Evolutionary conservation across 2,113 vertebrate species (phyloP).

Genomic region (Petromus typicus): DNA sequence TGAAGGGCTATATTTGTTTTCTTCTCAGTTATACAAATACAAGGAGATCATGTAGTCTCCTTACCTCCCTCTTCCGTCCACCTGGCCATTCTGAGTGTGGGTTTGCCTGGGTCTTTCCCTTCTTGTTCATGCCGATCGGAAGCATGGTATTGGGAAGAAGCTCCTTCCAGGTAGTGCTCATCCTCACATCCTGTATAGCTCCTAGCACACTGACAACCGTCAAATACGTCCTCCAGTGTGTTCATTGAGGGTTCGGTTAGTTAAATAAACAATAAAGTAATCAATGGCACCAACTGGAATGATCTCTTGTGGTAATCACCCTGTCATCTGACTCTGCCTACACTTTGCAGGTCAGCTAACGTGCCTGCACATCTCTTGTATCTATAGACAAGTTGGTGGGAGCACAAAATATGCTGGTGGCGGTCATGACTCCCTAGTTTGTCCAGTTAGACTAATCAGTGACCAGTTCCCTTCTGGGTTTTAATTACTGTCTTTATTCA

Average conservation of each 20-base stretch:
- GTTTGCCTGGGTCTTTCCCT: too few species aligned
- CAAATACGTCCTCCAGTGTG: neutral
- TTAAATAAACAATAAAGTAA: neutral
- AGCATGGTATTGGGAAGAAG: neutral
- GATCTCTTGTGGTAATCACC: neutral
- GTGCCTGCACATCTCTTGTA: neutral
- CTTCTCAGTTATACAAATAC: neutral
- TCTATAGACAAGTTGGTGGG: neutral
- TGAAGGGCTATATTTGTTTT: neutral
- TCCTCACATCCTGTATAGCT: neutral
- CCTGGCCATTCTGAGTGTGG: neutral
- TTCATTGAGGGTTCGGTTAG: neutral
- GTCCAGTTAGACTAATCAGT: neutral
- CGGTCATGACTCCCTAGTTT: neutral
- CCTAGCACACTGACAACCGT: neutral
- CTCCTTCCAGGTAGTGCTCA: neutral
- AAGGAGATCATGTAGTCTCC: neutral
- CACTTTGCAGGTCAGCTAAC: neutral
- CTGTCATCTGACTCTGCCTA: neutral
- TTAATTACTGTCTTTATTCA: constrained; percentile 57
- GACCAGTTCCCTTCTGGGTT: constrained; percentile 11
- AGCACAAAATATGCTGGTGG: neutral
- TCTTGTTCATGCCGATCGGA: neutral
- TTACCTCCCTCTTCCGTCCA: accelerated
- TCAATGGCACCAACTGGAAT: neutral